Conservation (phyloP, 2,113 vertebrate species). For the Aythya baeri region DNA sequence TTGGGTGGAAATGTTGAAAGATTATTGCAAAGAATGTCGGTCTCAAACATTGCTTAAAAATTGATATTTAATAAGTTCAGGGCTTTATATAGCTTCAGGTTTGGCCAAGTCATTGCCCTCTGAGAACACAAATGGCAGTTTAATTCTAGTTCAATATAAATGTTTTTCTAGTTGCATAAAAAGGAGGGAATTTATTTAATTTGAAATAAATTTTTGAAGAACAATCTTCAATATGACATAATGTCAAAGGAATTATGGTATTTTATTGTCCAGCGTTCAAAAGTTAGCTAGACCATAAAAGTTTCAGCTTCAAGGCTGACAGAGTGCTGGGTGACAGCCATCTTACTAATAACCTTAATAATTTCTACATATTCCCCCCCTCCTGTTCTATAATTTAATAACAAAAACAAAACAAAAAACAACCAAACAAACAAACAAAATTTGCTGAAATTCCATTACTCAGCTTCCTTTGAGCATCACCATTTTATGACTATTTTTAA, state of each 20-base stretch:
- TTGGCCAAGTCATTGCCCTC: slow-evolving; percentile 47
- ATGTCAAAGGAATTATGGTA: slow-evolving; percentile 57
- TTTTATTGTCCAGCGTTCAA: slow-evolving; percentile 60
- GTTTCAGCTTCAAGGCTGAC: background rate
- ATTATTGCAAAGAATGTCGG: background rate
- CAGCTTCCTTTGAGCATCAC: accelerated
- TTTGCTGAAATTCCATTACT: background rate
- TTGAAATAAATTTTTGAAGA: slow-evolving; percentile 32
- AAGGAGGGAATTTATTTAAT: slow-evolving; percentile 51
- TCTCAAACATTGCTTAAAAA: slow-evolving; percentile 14
- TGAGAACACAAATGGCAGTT: slow-evolving; percentile 61
- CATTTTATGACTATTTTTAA: background rate
- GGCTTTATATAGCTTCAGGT: background rate
- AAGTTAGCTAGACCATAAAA: slow-evolving; percentile 45
- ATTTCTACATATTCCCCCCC: background rate
- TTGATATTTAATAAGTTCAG: background rate
- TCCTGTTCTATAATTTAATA: background rate
- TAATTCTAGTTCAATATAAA: slow-evolving; percentile 66
- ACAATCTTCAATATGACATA: slow-evolving; percentile 45
- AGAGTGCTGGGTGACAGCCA: background rate
- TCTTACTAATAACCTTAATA: background rate
- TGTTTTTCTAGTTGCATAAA: slow-evolving; percentile 65
- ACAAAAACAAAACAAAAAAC: background rate
- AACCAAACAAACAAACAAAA: too few relatives aligned
- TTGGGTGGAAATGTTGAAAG: background rate